Base-by-base conservation (phyloP, 2,113 vertebrate species). In the Sprattus sprattus region DNA sequence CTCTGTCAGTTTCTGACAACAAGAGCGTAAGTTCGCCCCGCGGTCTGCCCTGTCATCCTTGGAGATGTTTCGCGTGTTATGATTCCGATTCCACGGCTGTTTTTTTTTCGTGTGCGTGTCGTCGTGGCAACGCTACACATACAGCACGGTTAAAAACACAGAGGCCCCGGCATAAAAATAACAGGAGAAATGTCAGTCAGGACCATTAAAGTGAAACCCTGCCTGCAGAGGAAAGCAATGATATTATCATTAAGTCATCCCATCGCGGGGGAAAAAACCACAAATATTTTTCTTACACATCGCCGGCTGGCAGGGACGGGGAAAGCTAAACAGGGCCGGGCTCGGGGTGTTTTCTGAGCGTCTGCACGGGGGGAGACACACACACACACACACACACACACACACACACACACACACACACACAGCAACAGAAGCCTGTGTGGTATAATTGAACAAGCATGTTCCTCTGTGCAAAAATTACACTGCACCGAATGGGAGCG, bases 331-430 rank as follows among this genome's bases (percentile, higher is more conserved):
- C 57, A 83, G 88, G 87, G 87, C 83, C 88, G 88, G 78, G 83
- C 86, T 87, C 86, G 46, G 54, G 82, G 87, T 91, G 90, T 91
- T 89, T 92, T 89, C 85, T 75, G 89, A 88, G 89, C 87, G 90
- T 90, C 85, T 90, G 82, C 22, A 13, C 32, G 32, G 71, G 9
- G 67, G 28, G 4, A 87, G 86, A 86, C 50, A 82, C 49, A 49
- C 49, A 46, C 80, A 60, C 81, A n/a, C 32, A 81, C 83, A 85
- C 39, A 45, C 60, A 75, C 67, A 75, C 67, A 75, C 67, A 75
- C 67, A 75, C 67, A 75, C 67, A 75, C 57, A 64, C 57, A 83
- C 52, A 18, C 54, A 83, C 28, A 18, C 52, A 45, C 82, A 64
- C 39, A 64, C 64, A 47, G 87, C 83, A 84, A 81, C 46, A 81